Base-by-base conservation (phyloP, 1,140 invertebrate genomes). In the Teleogryllus occipitalis region DNA sequence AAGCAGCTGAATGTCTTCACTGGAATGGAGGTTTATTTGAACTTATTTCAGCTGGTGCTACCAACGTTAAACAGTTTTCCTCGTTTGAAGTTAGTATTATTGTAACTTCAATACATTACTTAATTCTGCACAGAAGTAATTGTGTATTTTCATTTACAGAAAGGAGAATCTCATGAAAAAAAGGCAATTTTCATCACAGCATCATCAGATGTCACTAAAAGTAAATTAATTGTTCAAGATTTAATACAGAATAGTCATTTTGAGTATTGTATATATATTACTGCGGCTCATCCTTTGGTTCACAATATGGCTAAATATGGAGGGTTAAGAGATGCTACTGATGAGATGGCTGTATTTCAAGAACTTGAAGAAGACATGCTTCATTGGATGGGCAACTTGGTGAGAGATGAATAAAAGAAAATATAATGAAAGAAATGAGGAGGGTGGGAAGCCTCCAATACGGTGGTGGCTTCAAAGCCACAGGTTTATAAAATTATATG, bases 151-250 rank as follows among this genome's bases (percentile, higher is more conserved):
- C 27, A 39, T 39, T 39, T 39, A 5, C 81, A 87, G 87, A 84
- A 84, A 48, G 84, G 80, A 48, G 85, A 85, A 79, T 83, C 87
- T 22, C 82, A 84, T 18, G 84, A 88, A 48, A 86, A 85, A 81
- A 91, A 91, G 83, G 90, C 86, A 79, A 88, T 91, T 7, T 92
- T 91, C 81, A 87, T 91, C 81, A 86, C 89, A 8, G 87, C 87
- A 47, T 86, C 87, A 10, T 85, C 89, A 81, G 82, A 90, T 47
- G 85, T 85, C 48, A 86, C 84, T 27, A 87, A 85, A 7, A 88
- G 88, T 27, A 82, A 87, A 8, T 85, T 86, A 74, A 89, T 89
- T 10, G 83, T 90, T 73, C 82, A 85, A 80, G 87, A 89, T 78
- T 87, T 90, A 22, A 87, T 91, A 75, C 84, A 84, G 12, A 86